Base-by-base conservation (phyloP, 2,888 invertebrate genomes). In the Melolontha melolontha region DNA sequence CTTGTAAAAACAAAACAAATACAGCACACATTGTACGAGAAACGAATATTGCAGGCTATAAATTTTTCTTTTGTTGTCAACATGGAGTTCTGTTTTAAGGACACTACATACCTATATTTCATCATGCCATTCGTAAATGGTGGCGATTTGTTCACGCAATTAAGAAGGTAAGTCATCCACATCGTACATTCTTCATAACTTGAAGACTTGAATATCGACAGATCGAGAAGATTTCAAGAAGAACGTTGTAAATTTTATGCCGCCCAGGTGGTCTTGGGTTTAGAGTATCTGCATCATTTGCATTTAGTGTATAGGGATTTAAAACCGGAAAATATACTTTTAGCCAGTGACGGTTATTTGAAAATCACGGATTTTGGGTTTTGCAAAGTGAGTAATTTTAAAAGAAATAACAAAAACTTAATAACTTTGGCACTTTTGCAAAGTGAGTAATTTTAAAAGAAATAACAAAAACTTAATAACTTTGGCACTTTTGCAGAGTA, bases 301-400 rank as follows among this genome's bases (percentile, higher is more conserved):
- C 91, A 92, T 80, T 85, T 98, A 72, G 87, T 97, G 59, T 97
- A 97, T 81, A 88, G 98, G 10, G 96, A 97, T 82, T 84, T 97
- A 68, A 97, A 97, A 80, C 96, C 96, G 0, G 96, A 97, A 84
- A 97, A 97, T 81, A 91, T 97, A 71, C 84, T 97, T 75, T 88
- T 97, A 40, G 94, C 94, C 77, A 84, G 82, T 67, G 86, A 84
- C 55, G 96, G 96, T 0, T 96, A 94, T 79, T 81, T 92, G n/a
- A 89, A 95, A 86, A 88, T 98, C 62, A 94, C 96, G 0, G 98
- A 98, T 83, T 96, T 97, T 79, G 97, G 97, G 27, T 97, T 98
- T 84, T 94, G 96, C 75, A 98, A 98, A 86, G 84, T 79, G 74
- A 70, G 50, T 34, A 34, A 6, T 34, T 34, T 67, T 42, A 14